These are phyloP conservation scores for Lamellibrachia satsuma DNA, from an alignment of 2,888 invertebrate genomes.

Conservation along the genomic window DNA sequence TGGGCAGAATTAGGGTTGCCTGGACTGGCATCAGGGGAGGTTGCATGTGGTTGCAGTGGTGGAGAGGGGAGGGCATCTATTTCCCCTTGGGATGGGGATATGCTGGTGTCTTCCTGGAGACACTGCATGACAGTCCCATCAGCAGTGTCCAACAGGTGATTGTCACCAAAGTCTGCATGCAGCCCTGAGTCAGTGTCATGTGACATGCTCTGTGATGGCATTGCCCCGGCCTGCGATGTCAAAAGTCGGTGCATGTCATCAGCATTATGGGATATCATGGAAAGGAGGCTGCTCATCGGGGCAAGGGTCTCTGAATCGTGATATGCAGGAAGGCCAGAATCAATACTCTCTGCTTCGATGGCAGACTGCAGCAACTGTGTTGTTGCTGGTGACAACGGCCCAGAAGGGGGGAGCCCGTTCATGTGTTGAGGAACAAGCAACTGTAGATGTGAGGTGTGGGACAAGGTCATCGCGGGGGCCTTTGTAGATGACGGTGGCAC, in stretches of 20 bases:
- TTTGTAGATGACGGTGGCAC: not conserved
- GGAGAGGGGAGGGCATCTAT: not conserved
- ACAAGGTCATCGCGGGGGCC: not conserved
- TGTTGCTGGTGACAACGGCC: not conserved
- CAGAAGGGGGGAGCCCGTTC: not conserved
- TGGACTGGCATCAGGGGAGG: not conserved
- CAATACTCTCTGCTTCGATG: not conserved
- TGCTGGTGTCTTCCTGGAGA: not conserved
- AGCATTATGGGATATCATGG: not conserved
- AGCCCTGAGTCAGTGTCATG: not conserved
- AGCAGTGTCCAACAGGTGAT: not conserved
- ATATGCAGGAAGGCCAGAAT: not conserved
- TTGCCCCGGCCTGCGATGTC: no score
- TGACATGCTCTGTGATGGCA: not conserved
- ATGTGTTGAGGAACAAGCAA: not conserved
- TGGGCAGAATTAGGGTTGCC: not conserved
- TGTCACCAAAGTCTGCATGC: not conserved
- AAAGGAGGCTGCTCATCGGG: not conserved
- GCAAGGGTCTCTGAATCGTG: not conserved
- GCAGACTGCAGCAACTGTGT: not conserved
- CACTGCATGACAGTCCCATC: not conserved
- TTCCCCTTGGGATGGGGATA: not conserved
- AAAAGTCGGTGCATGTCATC: not conserved
- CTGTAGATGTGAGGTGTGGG: not conserved
- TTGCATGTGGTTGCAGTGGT: not conserved